These are phyloP conservation scores for Eupeodes latifasciatus DNA, from an alignment of 2,888 invertebrate species.

Conservation along the genomic window DNA sequence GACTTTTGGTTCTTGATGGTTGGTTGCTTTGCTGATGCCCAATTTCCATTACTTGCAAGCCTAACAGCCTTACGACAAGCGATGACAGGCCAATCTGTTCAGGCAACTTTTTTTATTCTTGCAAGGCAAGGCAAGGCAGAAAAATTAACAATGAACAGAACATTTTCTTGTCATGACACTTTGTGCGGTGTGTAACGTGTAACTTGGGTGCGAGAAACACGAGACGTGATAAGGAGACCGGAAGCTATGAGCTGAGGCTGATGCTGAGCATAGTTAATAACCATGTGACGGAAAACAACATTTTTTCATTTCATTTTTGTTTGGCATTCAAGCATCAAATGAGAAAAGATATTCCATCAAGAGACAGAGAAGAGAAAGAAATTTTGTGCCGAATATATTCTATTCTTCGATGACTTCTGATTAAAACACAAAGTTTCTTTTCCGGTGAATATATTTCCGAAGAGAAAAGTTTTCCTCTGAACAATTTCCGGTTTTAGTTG, in stretches of 20 bases:
- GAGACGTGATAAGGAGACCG: constrained; percentile 8
- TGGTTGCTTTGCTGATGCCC: constrained; percentile 45
- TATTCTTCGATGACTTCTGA: constrained; percentile 26
- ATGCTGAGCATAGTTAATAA: constrained; percentile 53
- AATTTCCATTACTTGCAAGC: constrained; percentile 60
- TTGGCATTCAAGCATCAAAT: constrained; percentile 33
- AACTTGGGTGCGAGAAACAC: background rate
- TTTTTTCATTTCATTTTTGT: constrained; percentile 12
- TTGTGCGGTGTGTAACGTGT: background rate
- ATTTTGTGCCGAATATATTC: background rate
- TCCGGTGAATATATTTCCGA: constrained; percentile 22
- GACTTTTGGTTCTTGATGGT: background rate
- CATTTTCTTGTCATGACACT: constrained; percentile 32
- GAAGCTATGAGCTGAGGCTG: constrained; percentile 1
- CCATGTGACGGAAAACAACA: constrained; percentile 55
- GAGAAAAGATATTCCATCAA: constrained; percentile 9
- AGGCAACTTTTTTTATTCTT: constrained; percentile 43
- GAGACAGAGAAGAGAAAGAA: background rate
- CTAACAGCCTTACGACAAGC: constrained; percentile 33
- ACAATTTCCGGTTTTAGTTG: constrained; percentile 6
- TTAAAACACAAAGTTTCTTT: constrained; percentile 49
- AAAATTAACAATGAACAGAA: constrained; percentile 63
- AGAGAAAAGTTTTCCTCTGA: constrained; percentile 20
- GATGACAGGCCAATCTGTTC: constrained; percentile 74
- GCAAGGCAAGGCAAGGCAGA: constrained; percentile 34